Conservation (phyloP, 2,797 vertebrate species). For the Mallotus villosus region DNA sequence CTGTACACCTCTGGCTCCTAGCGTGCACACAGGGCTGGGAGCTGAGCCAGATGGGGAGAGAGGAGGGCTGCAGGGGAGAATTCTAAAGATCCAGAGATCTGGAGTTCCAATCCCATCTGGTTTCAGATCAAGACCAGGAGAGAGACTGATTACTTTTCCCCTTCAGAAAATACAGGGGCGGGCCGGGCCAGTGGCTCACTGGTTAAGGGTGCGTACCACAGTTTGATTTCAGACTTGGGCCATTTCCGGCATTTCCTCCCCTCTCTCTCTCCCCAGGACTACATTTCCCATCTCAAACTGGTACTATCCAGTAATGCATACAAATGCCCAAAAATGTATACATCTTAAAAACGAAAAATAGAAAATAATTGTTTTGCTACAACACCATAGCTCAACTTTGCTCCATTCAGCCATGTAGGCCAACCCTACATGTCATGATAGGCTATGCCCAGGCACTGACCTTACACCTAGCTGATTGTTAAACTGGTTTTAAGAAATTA, state of each 20-base stretch:
- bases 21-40: conserved; percentile 16
- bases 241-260: too few species aligned
- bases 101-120: conserved; percentile 52
- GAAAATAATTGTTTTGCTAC: conserved; percentile 48
- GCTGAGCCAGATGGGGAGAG: neutral
- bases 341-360: too few species aligned
- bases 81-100: conserved; percentile 35
- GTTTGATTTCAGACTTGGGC: too few species aligned
- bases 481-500: too few species aligned
- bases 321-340: neutral
- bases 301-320: too few species aligned
- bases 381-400: conserved; percentile 30
- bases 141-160: conserved; percentile 59
- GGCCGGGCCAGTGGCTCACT: conserved; percentile 27
- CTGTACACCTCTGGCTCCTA: conserved; percentile 47
- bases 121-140: conserved; percentile 54
- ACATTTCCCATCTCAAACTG: too few species aligned
- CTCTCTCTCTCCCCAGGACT: too few species aligned
- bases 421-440: too few species aligned
- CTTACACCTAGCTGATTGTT: too few species aligned
- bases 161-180: conserved; percentile 58
- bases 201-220: too few species aligned
- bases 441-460: too few species aligned
- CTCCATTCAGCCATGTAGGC: neutral
- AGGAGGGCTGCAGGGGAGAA: neutral